Evolutionary conservation across 2,113 vertebrate species (phyloP).

Genomic region (Corvus moneduloides): DNA sequence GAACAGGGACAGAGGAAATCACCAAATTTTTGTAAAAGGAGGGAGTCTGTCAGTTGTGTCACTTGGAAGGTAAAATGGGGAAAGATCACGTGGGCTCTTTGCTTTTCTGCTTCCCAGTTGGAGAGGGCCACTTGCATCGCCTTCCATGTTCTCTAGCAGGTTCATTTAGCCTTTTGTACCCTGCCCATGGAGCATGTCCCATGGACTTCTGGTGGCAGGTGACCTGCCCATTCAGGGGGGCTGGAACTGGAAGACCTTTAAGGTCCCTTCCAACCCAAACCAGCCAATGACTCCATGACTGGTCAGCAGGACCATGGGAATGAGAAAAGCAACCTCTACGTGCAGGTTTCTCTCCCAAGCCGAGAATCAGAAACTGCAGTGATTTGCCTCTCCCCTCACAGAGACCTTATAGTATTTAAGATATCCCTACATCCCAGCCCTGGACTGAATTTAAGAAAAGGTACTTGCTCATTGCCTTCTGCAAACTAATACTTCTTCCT

Average conservation of each 20-base stretch:
- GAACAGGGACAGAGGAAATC: neutral
- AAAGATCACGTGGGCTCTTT: neutral
- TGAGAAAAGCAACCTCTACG: neutral
- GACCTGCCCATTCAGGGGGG: neutral
- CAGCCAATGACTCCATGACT: neutral
- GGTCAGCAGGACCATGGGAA: neutral
- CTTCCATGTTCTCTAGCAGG: neutral
- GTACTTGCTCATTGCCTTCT: neutral
- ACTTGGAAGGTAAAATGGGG: neutral
- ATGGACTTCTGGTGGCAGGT: neutral
- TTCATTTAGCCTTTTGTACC: neutral
- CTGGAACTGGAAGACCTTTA: neutral
- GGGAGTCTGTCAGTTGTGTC: neutral
- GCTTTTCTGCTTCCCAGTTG: neutral
- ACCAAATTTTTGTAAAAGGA: neutral
- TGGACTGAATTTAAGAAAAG: neutral
- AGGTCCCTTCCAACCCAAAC: neutral
- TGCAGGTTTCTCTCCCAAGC: neutral
- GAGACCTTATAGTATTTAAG: neutral
- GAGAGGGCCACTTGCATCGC: neutral
- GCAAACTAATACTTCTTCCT: neutral
- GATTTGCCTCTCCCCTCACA: neutral
- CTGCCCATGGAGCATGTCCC: rapidly evolving
- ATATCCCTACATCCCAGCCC: neutral
- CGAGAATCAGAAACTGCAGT: neutral